phyloP scores from a whole-genome alignment of 2,797 vertebrate genomes.

The Amblyraja radiata region DNA sequence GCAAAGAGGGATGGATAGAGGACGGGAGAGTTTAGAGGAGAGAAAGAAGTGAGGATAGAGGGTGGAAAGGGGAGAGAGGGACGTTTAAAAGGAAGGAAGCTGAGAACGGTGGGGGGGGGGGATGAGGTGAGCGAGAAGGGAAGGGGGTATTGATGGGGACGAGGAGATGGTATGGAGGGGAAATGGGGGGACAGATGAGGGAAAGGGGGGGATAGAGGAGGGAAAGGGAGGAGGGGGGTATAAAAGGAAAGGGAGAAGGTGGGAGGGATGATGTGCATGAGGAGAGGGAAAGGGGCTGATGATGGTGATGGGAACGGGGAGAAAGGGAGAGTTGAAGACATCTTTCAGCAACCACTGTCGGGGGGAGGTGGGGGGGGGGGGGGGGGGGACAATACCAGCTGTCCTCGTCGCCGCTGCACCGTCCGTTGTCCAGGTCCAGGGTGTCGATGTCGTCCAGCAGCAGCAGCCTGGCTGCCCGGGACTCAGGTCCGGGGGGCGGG shows the following conservation, averaged over 20 bases:
- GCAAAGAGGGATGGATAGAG: too few species aligned
- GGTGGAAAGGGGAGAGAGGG: too few species aligned
- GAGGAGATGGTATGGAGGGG: too few species aligned
- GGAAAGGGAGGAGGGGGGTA: background rate
- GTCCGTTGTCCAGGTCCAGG: slow-evolving; percentile 68
- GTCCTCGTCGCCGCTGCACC: slow-evolving; percentile 62
- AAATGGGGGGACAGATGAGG: background rate
- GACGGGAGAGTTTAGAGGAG: too few species aligned
- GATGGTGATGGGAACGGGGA: background rate
- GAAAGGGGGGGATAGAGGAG: background rate
- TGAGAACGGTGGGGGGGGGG: background rate
- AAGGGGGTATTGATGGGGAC: too few species aligned
- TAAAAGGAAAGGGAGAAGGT: background rate
- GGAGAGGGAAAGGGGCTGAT: background rate
- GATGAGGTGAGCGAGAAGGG: too few species aligned
- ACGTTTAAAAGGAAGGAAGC: too few species aligned
- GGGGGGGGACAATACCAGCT: slow-evolving; percentile 64
- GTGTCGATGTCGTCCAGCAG: slow-evolving; percentile 80
- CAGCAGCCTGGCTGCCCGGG: background rate
- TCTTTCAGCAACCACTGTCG: too few species aligned
- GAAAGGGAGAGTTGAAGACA: background rate
- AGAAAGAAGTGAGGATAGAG: too few species aligned
- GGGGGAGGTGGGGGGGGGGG: background rate
- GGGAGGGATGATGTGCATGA: background rate
- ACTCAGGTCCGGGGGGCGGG: background rate